These are phyloP conservation scores for Parambassis ranga DNA, from an alignment of 2,797 vertebrate genomes.

Conservation along the genomic window DNA sequence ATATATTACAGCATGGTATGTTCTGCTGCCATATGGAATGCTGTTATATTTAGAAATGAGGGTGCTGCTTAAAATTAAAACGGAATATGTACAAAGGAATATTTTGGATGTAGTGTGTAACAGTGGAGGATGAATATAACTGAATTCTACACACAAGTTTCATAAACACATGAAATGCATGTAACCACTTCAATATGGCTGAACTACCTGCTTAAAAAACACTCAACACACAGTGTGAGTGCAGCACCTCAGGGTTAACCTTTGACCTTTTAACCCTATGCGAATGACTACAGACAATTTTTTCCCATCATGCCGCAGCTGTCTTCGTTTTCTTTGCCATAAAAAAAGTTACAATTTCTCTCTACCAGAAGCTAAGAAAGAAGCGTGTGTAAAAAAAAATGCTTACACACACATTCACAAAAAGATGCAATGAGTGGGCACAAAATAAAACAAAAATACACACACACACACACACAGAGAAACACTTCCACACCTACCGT, in stretches of 20 bases:
- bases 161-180: too few relatives aligned
- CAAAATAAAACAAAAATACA: background rate
- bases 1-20: background rate
- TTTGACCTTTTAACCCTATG: conserved; percentile 56
- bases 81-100: background rate
- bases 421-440: background rate
- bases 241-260: conserved; percentile 11
- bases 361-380: conserved; percentile 2
- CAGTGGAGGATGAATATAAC: background rate
- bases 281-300: background rate
- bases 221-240: too few relatives aligned
- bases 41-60: too few relatives aligned
- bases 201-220: background rate
- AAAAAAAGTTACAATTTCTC: background rate
- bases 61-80: background rate
- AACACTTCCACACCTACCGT: conserved; percentile 76
- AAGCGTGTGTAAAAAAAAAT: conserved; percentile 3
- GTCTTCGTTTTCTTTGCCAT: background rate
- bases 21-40: background rate
- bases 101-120: too few relatives aligned
- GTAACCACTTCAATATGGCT: too few relatives aligned
- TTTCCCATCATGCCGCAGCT: background rate
- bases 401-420: conserved; percentile 2
- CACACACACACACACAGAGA: background rate
- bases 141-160: too few relatives aligned